Evolutionary conservation across 2,797 vertebrate genomes (phyloP).

Genomic region (Urocyon cinereoargenteus): DNA sequence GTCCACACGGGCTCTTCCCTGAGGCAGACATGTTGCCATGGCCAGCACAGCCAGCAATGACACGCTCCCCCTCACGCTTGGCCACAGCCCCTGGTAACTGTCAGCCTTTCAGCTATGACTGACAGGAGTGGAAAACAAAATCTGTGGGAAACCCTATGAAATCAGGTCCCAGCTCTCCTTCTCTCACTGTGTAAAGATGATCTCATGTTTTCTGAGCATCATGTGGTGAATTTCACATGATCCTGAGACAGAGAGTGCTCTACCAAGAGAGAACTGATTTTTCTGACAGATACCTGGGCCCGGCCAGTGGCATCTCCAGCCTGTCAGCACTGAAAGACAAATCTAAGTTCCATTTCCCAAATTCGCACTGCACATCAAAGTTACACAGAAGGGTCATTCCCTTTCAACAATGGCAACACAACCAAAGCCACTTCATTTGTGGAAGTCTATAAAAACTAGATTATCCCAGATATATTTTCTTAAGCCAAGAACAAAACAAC

Average conservation of each 20-base stretch:
- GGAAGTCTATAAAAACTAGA: slow-evolving; percentile 49
- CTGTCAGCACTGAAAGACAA: not conserved
- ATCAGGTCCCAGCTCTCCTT: slow-evolving; percentile 68
- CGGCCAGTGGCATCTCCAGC: not conserved
- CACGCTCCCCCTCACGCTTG: slow-evolving; percentile 34
- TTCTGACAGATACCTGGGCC: slow-evolving; percentile 26
- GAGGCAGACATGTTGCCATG: slow-evolving; percentile 81
- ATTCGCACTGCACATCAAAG: not conserved
- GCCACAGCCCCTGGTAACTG: slow-evolving; percentile 63
- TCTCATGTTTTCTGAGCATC: slow-evolving; percentile 77
- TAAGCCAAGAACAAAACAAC: slow-evolving; percentile 67
- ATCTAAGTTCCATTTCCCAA: not conserved
- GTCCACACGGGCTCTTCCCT: slow-evolving; percentile 70
- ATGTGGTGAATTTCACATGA: slow-evolving; percentile 64
- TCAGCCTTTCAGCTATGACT: slow-evolving; percentile 70
- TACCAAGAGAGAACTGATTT: slow-evolving; percentile 33
- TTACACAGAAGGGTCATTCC: not conserved
- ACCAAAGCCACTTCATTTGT: slow-evolving; percentile 18
- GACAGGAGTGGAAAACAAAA: slow-evolving; percentile 62
- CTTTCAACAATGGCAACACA: not conserved
- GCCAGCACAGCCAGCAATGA: slow-evolving; percentile 57
- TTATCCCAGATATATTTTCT: slow-evolving; percentile 41
- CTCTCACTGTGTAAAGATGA: slow-evolving; percentile 75
- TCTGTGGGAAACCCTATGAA: slow-evolving; percentile 79
- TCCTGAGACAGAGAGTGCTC: slow-evolving; percentile 66